Base-by-base conservation (phyloP, 1,140 invertebrate species). In the Polyergus mexicanus region DNA sequence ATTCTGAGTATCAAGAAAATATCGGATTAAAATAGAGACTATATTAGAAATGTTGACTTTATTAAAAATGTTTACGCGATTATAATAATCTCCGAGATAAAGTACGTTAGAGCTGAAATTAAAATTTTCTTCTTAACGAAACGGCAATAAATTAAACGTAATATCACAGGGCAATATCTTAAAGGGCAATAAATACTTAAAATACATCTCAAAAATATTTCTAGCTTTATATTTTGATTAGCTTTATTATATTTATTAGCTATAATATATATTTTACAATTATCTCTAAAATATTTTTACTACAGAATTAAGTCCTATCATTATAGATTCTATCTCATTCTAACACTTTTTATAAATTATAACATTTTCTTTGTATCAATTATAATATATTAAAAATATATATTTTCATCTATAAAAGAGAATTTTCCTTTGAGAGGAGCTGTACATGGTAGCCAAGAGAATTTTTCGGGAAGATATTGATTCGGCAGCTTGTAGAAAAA, bases 401-500 rank as follows among this genome's bases (percentile, higher is more conserved):
- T 54, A 68, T 25, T 11, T 54, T 63, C 10, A 41, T 54, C 1
- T n/a, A 3, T 47, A 13, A 3, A 51, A 56, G 13, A 44, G 25
- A 38, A 5, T 56, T 80, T 80, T 28, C 11, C 58, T 58, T 32
- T 13, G 2, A 5, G 69, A 44, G 16, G n/a, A 80, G n/a, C n/a
- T 25, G 7, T 28, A 44, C n/a, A 25, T 19, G 35, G n/a, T 2
- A 38, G 19, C 13, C 32, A 22, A 19, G 41, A 81, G 32, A 69
- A 44, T 41, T 28, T 58, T 60, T 19, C 38, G 25, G 38, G 16
- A 69, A 69, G 11, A 58, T 58, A 28, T 58, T 16, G 25, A 28
- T 71, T 58, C 16, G 35, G 35, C 19, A 58, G 35, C 51, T 44
- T 44, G 2, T 32, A 58, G 11, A 71, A 47, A 81, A 60, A 81